Conservation (phyloP, 2,888 invertebrate genomes). For the Pyrgus malvae region DNA sequence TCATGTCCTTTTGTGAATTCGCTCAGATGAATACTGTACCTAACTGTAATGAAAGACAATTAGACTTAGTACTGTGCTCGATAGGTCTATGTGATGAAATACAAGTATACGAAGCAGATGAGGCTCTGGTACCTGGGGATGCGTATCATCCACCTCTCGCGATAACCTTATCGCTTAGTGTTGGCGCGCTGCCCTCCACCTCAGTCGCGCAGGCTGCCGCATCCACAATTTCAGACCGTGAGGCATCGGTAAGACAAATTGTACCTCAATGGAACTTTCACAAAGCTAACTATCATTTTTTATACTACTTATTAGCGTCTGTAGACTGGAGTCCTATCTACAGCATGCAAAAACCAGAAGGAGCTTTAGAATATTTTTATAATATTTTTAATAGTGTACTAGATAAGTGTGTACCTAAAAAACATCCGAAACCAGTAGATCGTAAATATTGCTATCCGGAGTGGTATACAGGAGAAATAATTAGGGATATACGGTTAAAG, state of each 20-base stretch:
- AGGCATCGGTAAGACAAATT: neutral
- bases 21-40: neutral
- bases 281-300: constrained; percentile 4
- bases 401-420: no score
- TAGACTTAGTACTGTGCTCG: constrained; percentile 8
- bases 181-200: neutral
- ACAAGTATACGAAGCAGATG: constrained; percentile 2
- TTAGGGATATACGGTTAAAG: no score
- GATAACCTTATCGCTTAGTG: neutral
- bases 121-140: constrained; percentile 6
- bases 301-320: constrained; percentile 5
- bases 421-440: no score
- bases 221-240: neutral
- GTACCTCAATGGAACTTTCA: constrained; percentile 6
- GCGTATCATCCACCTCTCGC: constrained; percentile 9
- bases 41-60: constrained; percentile 3
- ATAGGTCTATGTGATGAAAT: neutral
- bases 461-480: no score
- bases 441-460: no score
- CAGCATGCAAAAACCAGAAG: neutral
- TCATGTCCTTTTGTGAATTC: constrained; percentile 5
- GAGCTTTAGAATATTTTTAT: neutral
- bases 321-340: neutral
- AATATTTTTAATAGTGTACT: no score
- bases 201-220: neutral